Percentiles rank a stretch among this genome's conserved stretches.
Evolutionary conservation across 2,888 invertebrate genomes (phyloP).

Genomic region (Crocallis elinguaria): DNA sequence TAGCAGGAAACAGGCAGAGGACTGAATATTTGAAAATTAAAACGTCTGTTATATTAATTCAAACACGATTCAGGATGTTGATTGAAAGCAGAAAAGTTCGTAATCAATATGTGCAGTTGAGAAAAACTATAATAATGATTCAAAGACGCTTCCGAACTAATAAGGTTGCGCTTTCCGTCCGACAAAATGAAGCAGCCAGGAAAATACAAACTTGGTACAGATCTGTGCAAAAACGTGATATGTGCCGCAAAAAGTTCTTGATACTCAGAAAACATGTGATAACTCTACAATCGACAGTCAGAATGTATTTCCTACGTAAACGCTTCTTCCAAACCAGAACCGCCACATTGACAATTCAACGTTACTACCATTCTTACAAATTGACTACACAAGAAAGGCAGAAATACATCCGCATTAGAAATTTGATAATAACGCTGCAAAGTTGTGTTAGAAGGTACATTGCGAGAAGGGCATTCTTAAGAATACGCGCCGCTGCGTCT

Average conservation of each 20-base stretch:
- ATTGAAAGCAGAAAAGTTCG: conserved; percentile 49
- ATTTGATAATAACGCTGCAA: conserved; percentile 53
- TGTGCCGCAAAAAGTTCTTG: conserved; percentile 54
- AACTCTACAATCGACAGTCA: conserved; percentile 64
- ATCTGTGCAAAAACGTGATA: conserved; percentile 51
- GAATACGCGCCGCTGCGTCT: conserved; percentile 50
- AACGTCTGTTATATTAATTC: conserved; percentile 64
- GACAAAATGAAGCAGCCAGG: conserved; percentile 49
- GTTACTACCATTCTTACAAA: conserved; percentile 63
- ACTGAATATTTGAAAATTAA: conserved; percentile 53
- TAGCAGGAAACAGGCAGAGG: conserved; percentile 52
- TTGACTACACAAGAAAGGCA: conserved; percentile 46
- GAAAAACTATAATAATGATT: conserved; percentile 51
- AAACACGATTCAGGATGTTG: conserved; percentile 63
- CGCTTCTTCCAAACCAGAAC: conserved; percentile 46
- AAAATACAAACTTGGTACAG: conserved; percentile 73
- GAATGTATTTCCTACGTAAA: conserved; percentile 59
- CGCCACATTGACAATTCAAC: conserved; percentile 65
- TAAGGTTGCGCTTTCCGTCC: conserved; percentile 43
- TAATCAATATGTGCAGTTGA: conserved; percentile 53
- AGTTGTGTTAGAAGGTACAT: conserved; percentile 53
- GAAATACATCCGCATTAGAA: conserved; percentile 46
- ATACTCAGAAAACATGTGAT: conserved; percentile 54
- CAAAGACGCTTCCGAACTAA: conserved; percentile 67
- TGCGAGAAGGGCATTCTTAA: conserved; percentile 57